A percentile compares a stretch with the other conserved stretches of the same genome.
Conservation (phyloP, 92 coral and sea anemone species). For the Micromussa lordhowensis region DNA sequence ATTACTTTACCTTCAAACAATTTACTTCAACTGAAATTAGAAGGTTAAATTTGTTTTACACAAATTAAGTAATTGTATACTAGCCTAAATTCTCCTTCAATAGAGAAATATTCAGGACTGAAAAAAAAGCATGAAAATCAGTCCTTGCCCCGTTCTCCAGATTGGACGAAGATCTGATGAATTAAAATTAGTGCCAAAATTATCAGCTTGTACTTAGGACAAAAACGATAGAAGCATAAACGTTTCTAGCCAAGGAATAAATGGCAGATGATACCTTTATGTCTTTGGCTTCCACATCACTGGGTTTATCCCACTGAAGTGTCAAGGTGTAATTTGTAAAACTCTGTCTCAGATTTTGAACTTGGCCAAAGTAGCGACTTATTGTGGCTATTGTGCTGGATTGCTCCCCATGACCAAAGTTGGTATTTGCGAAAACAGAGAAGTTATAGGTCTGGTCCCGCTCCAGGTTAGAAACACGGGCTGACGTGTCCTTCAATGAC, state of each 20-base stretch:
- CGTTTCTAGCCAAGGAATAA: background rate
- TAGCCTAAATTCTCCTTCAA: too few relatives aligned
- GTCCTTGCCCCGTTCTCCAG: too few relatives aligned
- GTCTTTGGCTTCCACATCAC: background rate
- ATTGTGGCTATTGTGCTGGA: background rate
- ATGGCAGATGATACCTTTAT: constrained; percentile 14
- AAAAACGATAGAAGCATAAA: background rate
- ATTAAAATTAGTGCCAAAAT: background rate
- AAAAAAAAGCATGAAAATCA: too few relatives aligned
- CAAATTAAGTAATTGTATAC: too few relatives aligned
- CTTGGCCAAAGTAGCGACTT: background rate
- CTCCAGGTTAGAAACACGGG: background rate
- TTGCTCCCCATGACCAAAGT: background rate
- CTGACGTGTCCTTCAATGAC: background rate
- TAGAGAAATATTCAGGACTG: too few relatives aligned
- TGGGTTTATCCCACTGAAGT: constrained; percentile 19
- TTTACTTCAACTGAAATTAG: too few relatives aligned
- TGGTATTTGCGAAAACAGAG: constrained; percentile 13
- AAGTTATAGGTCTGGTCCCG: background rate
- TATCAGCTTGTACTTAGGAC: background rate
- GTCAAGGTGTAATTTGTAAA: constrained; percentile 4
- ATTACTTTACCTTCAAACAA: too few relatives aligned
- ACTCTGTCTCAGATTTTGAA: background rate
- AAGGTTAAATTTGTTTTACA: too few relatives aligned
- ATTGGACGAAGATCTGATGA: background rate